These are phyloP conservation scores for Apostichopus japonicus DNA, from an alignment of 35 echinoderm and acorn worm genomes.

Conservation along the genomic window DNA sequence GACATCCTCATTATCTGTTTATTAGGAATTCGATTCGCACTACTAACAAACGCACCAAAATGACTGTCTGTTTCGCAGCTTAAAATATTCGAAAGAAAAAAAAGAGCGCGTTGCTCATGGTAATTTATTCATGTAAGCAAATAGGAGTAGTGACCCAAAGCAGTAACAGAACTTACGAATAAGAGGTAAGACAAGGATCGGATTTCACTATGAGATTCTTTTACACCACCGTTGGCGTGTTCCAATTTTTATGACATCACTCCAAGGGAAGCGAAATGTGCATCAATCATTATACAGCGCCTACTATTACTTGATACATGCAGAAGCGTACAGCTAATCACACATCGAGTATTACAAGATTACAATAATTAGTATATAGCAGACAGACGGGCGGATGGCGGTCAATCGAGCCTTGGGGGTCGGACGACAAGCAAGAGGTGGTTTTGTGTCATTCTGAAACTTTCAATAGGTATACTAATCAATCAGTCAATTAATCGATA, in stretches of 20 bases:
- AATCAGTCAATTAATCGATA: no score
- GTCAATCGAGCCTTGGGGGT: no score
- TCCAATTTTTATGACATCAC: neutral
- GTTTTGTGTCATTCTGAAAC: no score
- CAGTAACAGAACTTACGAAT: neutral
- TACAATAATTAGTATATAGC: no score
- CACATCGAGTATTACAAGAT: no score
- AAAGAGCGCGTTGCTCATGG: neutral
- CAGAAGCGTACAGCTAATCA: neutral
- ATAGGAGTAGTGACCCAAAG: neutral
- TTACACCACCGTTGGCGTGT: neutral
- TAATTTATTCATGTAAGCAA: slow-evolving; percentile 5
- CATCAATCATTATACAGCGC: neutral
- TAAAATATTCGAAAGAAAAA: neutral
- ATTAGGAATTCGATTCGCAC: neutral
- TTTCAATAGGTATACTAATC: no score
- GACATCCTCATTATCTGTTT: neutral
- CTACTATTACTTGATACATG: neutral
- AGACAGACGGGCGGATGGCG: no score
- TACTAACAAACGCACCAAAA: neutral
- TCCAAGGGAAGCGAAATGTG: neutral
- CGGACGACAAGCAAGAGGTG: no score
- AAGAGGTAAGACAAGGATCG: neutral
- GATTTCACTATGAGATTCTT: neutral
- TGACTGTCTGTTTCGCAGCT: neutral